phyloP scores from a whole-genome alignment of 2,797 vertebrate species.

The Loriculus beryllinus region DNA sequence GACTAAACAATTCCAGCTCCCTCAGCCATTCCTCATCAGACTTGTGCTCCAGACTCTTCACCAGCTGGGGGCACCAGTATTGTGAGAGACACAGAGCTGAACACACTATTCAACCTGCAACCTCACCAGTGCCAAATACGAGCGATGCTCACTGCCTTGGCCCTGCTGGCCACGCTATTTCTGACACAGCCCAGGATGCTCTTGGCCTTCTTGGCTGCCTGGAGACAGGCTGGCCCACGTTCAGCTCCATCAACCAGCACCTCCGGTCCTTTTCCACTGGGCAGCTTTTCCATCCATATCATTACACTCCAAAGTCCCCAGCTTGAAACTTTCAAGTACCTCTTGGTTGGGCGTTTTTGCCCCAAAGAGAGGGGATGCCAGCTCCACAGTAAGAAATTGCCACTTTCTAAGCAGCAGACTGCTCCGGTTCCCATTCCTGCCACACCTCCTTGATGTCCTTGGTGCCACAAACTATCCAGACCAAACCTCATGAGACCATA shows the following conservation, averaged over 20 bases:
- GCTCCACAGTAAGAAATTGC: neutral
- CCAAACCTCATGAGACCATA: accelerated
- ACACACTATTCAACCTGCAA: neutral
- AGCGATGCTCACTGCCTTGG: neutral
- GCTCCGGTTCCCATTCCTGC: accelerated
- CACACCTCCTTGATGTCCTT: neutral
- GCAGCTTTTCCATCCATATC: neutral
- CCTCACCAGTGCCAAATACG: neutral
- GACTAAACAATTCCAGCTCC: neutral
- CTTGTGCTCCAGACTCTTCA: neutral
- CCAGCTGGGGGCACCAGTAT: neutral
- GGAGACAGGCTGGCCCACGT: neutral
- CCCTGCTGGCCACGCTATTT: neutral
- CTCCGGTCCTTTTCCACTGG: neutral
- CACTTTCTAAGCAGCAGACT: neutral
- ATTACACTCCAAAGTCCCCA: neutral
- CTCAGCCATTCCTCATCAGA: neutral
- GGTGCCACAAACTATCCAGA: neutral
- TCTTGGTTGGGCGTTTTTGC: neutral
- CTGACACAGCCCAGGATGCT: neutral
- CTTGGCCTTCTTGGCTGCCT: neutral
- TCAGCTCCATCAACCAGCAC: neutral
- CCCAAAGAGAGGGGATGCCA: no score
- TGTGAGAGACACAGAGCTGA: neutral
- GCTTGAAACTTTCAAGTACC: accelerated